Base-by-base conservation (phyloP, 2,113 vertebrate species). In the Glaucomys volans region DNA sequence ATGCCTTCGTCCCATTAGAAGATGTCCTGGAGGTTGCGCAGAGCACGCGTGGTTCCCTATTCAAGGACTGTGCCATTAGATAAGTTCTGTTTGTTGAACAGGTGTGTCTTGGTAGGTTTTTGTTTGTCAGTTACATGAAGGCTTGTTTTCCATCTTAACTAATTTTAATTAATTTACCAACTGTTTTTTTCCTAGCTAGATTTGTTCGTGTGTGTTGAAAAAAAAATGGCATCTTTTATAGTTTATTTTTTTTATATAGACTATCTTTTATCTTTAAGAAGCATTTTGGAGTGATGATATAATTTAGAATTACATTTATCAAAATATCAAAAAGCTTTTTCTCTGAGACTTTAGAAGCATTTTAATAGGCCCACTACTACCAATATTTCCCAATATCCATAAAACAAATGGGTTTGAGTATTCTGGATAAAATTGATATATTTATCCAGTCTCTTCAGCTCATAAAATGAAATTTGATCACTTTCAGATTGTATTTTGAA, bases 111-210 rank as follows among this genome's bases (percentile, higher is more conserved):
- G 67, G 30, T 62, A 87, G 35, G 5, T 47, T 64, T 67, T 42
- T 35, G 18, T 90, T 94, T 96, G 64, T 81, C 69, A 59, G 67
- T 92, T 95, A 30, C 90, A n/a, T 66, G 80, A 88, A 96, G 12
- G 35, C 79, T 96, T 95, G 81, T 95, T 97, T 97, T 93, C 91
- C 59, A 3, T 96, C 95, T 98, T 93, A 97, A 92, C 26, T 92
- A 95, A 16, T 94, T 97, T 98, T 93, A 97, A 90, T 30, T 75
- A 93, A 35, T 71, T 86, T 8, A 28, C 57, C 69, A 82, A 69
- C 88, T 91, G 10, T 8, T 28, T 59, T 87, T 96, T 88, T 92
- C 44, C 9, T 67, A 75, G 54, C 85, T 95, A 35, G 18, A 83
- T 90, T 80, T 42, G 69, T 79, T 30, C 54, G 8, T 44, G 26